Evolutionary conservation across 2,888 invertebrate genomes (phyloP), one percentile per base, ranked within the genome.

Genomic region (Sinelater perroti): DNA sequence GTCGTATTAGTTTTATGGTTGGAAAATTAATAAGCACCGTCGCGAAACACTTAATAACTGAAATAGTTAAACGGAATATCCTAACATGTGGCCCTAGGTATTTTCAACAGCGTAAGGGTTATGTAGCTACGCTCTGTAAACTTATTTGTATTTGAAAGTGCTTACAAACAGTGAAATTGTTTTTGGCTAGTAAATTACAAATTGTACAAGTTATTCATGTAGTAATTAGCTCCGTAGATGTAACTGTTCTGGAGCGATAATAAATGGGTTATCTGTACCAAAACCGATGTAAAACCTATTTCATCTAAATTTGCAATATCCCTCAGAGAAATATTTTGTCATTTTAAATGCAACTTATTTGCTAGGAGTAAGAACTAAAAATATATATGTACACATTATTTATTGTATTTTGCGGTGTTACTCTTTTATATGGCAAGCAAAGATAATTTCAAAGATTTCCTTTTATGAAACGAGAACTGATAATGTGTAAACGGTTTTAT

Each of bases 1-100:
- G n/a, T n/a, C n/a, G n/a, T n/a, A n/a, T n/a, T n/a, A n/a, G 28
- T 20, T 5, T 44, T 28, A 44, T 24, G 21, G 24, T 11, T 40
- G 13, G 40, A 24, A 28, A 44, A 44, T 44, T 44, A 44, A 44
- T 44, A 17, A 11, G 10, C 6, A 44, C n/a, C 30, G 16, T 30
- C 8, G 30, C n/a, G 44, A 28, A 16, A 30, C 26, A 28, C 11
- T 14, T 44, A 28, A 28, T 44, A 44, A 28, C 30, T 44, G 28
- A 18, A 4, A 6, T 44, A 44, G n/a, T 30, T 44, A 44, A 18
- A 24, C 30, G 28, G 10, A 16, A 28, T 30, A 44, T 10, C 30
- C 2, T 8, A 44, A 44, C 24, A 24, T 40, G 24, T 17, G 10
- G n/a, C 3, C 10, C 18, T 36, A 18, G 17, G 18, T 17, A 13